phyloP scores from a whole-genome alignment of 1,140 invertebrate species.

The Galleria mellonella region DNA sequence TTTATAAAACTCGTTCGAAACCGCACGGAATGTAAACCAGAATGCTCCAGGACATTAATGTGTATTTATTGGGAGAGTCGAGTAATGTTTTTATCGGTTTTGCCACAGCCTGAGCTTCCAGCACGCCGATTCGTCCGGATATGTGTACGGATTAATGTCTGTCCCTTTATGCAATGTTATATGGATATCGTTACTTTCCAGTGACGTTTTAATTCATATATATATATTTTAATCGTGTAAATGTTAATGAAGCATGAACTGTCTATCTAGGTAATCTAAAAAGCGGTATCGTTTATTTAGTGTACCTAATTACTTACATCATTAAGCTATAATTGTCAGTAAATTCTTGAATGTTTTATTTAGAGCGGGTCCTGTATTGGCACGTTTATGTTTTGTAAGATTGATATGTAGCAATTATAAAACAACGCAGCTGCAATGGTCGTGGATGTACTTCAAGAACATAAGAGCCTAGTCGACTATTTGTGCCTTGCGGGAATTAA shows the following conservation, averaged over 20 bases:
- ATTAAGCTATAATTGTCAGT: not conserved
- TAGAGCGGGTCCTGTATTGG: conserved; percentile 19
- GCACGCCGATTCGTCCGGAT: conserved; percentile 40
- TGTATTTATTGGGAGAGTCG: conserved; percentile 70
- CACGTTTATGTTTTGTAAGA: conserved; percentile 14
- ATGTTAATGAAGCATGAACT: conserved; percentile 18
- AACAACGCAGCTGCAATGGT: conserved; percentile 5
- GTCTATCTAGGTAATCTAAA: conserved; percentile 3
- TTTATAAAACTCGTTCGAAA: conserved; percentile 70
- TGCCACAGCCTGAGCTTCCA: conserved; percentile 31
- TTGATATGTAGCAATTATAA: conserved; percentile 39
- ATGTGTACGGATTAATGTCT: conserved; percentile 25
- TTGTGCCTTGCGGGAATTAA: conserved; percentile 41
- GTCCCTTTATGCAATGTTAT: conserved; percentile 7
- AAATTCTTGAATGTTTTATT: conserved; percentile 12
- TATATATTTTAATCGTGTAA: conserved; percentile 32
- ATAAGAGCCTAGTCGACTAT: conserved; percentile 8
- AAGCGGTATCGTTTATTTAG: not conserved
- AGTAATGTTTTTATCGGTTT: conserved; percentile 70
- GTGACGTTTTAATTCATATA: conserved; percentile 27
- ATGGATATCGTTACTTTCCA: conserved; percentile 23
- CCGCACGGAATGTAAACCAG: conserved; percentile 68
- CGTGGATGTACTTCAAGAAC: too few relatives aligned
- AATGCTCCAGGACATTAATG: conserved; percentile 69
- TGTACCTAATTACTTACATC: conserved; percentile 1